Percentiles rank a stretch among this genome's conserved stretches.
phyloP scores from a whole-genome alignment of 2,797 vertebrate species.

The Ispidina lecontei region DNA sequence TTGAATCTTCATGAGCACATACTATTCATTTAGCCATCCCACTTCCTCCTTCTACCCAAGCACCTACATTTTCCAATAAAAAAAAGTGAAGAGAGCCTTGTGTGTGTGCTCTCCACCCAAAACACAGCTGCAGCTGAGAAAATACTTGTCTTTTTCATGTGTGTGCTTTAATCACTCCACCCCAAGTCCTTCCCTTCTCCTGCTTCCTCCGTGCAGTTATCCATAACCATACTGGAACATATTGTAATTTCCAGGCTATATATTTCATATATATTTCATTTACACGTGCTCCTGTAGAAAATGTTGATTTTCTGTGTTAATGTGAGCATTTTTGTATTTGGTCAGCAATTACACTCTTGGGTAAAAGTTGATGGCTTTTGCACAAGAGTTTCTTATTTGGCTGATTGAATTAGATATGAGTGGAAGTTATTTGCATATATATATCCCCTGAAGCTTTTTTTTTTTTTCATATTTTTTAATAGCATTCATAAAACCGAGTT shows the following conservation, averaged over 20 bases:
- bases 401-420: background rate
- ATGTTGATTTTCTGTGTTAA: slow-evolving; percentile 5
- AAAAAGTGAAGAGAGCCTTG: slow-evolving; percentile 68
- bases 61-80: slow-evolving; percentile 66
- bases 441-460: background rate
- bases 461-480: background rate
- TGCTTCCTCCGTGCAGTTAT: slow-evolving; percentile 17
- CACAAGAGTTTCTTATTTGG: background rate
- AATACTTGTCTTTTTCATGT: slow-evolving; percentile 67
- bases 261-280: background rate
- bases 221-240: background rate
- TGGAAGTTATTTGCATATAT: background rate
- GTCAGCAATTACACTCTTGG: background rate
- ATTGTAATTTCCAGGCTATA: slow-evolving; percentile 9
- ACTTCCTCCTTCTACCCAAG: slow-evolving; percentile 56
- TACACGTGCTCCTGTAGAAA: background rate
- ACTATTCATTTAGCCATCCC: slow-evolving; percentile 61
- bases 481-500: background rate
- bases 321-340: background rate
- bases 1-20: slow-evolving; percentile 52
- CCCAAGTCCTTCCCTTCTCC: slow-evolving; percentile 19
- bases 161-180: slow-evolving; percentile 47
- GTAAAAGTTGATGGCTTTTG: background rate
- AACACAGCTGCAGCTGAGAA: slow-evolving; percentile 73
- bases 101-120: slow-evolving; percentile 64